Evolutionary conservation across 2,888 invertebrate species (phyloP).

Genomic region (Acrobasis consociella): DNA sequence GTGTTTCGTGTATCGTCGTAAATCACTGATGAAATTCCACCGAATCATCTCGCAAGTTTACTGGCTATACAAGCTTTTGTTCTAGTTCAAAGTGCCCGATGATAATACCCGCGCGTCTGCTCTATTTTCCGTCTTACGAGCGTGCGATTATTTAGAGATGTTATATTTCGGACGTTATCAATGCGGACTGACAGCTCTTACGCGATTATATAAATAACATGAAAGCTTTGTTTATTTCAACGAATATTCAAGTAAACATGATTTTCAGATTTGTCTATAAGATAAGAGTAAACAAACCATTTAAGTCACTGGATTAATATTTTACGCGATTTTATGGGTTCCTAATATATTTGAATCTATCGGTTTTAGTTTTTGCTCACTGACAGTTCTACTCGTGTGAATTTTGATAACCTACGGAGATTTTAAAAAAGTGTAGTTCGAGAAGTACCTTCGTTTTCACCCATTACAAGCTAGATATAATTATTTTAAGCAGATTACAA

Average conservation of each 20-base stretch:
- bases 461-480: too few species aligned
- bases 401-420: too few species aligned
- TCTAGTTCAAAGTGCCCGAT: conserved; percentile 32
- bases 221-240: neutral
- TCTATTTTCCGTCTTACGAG: conserved; percentile 11
- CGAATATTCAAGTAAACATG: neutral
- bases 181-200: neutral
- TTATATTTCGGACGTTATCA: neutral
- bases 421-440: too few species aligned
- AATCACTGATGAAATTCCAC: conserved; percentile 38
- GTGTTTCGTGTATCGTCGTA: conserved; percentile 30
- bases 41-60: conserved; percentile 35
- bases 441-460: too few species aligned
- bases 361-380: too few species aligned
- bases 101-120: conserved; percentile 11
- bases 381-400: too few species aligned
- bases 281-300: neutral
- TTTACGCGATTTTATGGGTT: neutral
- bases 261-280: neutral
- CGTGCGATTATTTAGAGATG: conserved; percentile 1
- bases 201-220: neutral
- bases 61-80: conserved; percentile 34
- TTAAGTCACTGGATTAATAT: neutral
- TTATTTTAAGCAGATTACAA: too few species aligned
- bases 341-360: too few species aligned